Evolutionary conservation across 2,888 invertebrate species (phyloP).

Genomic region (Lamellibrachia satsuma): DNA sequence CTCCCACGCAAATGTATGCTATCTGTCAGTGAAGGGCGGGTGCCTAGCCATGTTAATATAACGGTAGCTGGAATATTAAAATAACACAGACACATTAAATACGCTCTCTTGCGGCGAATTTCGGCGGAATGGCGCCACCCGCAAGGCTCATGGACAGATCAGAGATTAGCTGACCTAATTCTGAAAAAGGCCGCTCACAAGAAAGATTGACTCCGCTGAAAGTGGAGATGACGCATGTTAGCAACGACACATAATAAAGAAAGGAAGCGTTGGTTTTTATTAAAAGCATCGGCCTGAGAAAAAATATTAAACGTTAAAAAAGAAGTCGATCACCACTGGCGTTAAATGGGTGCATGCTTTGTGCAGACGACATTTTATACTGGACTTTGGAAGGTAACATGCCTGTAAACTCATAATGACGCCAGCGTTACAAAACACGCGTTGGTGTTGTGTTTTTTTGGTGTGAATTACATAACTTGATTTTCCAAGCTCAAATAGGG

Average conservation of each 20-base stretch:
- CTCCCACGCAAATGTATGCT: neutral
- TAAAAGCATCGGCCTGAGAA: neutral
- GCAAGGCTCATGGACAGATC: neutral
- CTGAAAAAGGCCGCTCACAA: neutral
- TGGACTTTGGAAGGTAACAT: neutral
- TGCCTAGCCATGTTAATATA: neutral
- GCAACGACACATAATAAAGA: neutral
- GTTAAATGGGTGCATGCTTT: neutral
- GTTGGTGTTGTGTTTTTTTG: too few relatives aligned
- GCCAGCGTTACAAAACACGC: too few relatives aligned
- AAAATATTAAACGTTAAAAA: neutral
- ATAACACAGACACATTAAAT: neutral
- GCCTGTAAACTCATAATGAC: too few relatives aligned
- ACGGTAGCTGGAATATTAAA: neutral
- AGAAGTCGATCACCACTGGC: neutral
- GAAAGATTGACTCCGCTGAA: neutral
- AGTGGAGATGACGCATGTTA: neutral
- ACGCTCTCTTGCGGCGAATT: conserved; percentile 8
- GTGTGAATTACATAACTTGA: too few relatives aligned
- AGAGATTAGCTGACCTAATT: neutral
- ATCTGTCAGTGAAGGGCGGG: neutral
- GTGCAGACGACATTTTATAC: neutral
- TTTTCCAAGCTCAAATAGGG: too few relatives aligned
- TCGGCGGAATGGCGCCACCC: neutral
- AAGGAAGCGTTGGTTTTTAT: neutral